A percentile compares a stretch with the other conserved stretches of the same genome.
Evolutionary conservation across 2,888 invertebrate species (phyloP).

Genomic region (Drosophila rellima): DNA sequence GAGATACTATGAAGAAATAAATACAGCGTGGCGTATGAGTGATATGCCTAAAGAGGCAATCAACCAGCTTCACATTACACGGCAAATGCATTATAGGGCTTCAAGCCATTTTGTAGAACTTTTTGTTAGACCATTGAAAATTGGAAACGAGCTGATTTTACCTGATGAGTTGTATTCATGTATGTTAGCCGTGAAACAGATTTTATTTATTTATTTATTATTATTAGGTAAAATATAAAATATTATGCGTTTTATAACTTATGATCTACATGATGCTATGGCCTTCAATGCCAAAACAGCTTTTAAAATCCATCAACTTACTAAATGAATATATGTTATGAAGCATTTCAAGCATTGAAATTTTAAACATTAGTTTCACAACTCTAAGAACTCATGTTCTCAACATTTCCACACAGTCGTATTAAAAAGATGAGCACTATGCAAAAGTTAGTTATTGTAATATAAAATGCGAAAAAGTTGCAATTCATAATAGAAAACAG

Average conservation of each 20-base stretch:
- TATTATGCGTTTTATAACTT: no score
- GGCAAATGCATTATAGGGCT: not conserved
- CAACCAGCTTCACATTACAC: slow-evolving; percentile 27
- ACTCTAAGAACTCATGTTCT: not conserved
- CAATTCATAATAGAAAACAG: not conserved
- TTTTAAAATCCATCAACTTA: not conserved
- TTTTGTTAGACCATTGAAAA: not conserved
- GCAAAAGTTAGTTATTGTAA: slow-evolving; percentile 10
- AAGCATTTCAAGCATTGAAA: no score
- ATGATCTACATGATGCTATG: no score
- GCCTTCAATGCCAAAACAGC: no score
- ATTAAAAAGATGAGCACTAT: not conserved
- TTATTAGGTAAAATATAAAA: no score
- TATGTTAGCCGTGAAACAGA: no score
- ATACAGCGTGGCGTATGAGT: slow-evolving; percentile 68
- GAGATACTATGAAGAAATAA: slow-evolving; percentile 50
- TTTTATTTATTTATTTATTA: no score
- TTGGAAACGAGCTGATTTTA: not conserved
- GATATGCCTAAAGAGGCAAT: slow-evolving; percentile 63
- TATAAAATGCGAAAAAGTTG: slow-evolving; percentile 4
- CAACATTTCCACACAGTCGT: not conserved
- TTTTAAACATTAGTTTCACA: no score
- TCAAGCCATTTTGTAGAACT: no score
- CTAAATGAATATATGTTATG: no score
- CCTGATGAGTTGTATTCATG: not conserved